Evolutionary conservation across 2,888 invertebrate genomes (phyloP).

Genomic region (Tholera decimalis): DNA sequence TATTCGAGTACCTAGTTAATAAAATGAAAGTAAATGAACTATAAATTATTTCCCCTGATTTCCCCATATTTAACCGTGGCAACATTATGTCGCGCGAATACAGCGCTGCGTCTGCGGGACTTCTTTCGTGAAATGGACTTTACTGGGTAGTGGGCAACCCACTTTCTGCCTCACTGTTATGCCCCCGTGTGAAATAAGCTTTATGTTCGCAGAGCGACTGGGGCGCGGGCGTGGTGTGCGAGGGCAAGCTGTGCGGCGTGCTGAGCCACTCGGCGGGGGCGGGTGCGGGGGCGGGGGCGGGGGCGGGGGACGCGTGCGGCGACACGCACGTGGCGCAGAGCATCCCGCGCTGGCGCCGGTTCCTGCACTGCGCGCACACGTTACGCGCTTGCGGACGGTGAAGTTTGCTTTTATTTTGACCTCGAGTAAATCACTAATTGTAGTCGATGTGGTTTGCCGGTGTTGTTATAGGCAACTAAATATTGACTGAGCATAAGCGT

Average conservation of each 20-base stretch:
- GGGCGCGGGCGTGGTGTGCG: constrained; percentile 83
- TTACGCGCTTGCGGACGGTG: constrained; percentile 76
- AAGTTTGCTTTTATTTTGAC: constrained; percentile 8
- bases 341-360: constrained; percentile 78
- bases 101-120: no score
- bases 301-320: constrained; percentile 68
- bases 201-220: constrained; percentile 74
- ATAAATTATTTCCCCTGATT: no score
- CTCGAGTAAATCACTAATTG: neutral
- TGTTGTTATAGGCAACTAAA: neutral
- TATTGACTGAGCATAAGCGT: neutral
- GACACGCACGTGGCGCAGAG: constrained; percentile 75
- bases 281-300: constrained; percentile 12
- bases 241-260: constrained; percentile 83
- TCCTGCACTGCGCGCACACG: constrained; percentile 83
- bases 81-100: no score
- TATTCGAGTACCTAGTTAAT: no score
- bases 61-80: no score
- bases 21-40: no score
- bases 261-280: constrained; percentile 70
- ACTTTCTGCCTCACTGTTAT: no score
- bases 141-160: no score
- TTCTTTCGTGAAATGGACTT: no score
- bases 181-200: no score
- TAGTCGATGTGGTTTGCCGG: neutral